phyloP scores from a whole-genome alignment of 1,140 invertebrate genomes.

The Drosophila micromelanica region DNA sequence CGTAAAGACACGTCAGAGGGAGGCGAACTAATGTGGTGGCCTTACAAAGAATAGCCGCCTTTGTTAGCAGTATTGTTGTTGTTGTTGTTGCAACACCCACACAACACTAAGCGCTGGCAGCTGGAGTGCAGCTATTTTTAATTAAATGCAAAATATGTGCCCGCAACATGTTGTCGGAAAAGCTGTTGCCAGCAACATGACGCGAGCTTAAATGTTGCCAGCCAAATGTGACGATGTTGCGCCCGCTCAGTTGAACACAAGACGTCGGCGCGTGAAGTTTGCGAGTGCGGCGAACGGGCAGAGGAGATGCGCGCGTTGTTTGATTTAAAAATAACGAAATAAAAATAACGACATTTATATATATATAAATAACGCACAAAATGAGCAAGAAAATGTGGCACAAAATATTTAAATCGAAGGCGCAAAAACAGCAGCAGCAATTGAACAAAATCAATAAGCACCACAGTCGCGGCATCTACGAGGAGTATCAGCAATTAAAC shows the following conservation, averaged over 20 bases:
- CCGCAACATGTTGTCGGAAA: conserved; percentile 54
- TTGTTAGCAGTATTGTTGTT: conserved; percentile 45
- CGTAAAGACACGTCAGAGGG: conserved; percentile 43
- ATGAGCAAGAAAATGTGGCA: conserved; percentile 84
- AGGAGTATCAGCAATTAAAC: conserved; percentile 78
- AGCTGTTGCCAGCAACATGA: conserved; percentile 25
- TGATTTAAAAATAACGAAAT: conserved; percentile 46
- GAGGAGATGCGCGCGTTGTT: conserved; percentile 16
- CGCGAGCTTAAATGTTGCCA: conserved; percentile 37
- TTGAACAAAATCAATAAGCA: conserved; percentile 73
- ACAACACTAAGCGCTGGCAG: conserved; percentile 39
- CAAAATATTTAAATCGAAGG: conserved; percentile 82
- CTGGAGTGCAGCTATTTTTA: conserved; percentile 79
- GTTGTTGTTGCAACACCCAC: conserved; percentile 58
- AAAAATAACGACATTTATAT: conserved; percentile 9
- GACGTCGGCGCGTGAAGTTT: conserved; percentile 62
- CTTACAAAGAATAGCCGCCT: conserved; percentile 64
- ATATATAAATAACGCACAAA: conserved; percentile 23
- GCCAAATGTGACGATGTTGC: conserved; percentile 36
- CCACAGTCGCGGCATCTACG: conserved; percentile 72
- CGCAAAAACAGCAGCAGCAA: conserved; percentile 61
- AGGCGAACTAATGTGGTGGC: neutral
- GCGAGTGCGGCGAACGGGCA: neutral
- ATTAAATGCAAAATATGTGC: conserved; percentile 65
- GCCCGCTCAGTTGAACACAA: conserved; percentile 51